A percentile compares a stretch with the other conserved stretches of the same genome.
Evolutionary conservation across 2,888 invertebrate genomes (phyloP).

Genomic region (Myopa tessellatipennis): DNA sequence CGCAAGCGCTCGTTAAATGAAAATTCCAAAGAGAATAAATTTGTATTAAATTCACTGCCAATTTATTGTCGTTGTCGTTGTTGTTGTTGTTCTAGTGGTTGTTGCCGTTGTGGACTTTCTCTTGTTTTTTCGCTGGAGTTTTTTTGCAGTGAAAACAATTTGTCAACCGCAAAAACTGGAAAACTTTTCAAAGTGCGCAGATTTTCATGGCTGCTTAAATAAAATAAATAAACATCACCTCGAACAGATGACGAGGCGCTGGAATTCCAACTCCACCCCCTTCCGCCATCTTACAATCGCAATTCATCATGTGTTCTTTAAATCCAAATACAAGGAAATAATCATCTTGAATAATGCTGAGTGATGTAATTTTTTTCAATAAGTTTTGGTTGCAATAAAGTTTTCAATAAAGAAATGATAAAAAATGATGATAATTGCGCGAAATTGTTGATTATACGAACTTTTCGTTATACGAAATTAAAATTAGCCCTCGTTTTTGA

Average conservation of each 20-base stretch:
- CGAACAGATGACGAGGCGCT: too few species aligned
- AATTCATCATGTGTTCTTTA: too few species aligned
- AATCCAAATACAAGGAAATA: too few species aligned
- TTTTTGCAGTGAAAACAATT: constrained; percentile 31
- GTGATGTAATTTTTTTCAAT: too few species aligned
- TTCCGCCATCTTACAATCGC: too few species aligned
- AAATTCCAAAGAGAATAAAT: constrained; percentile 28
- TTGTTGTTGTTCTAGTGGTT: not conserved
- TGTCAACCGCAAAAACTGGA: constrained; percentile 34
- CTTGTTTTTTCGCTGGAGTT: not conserved
- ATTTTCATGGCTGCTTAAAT: constrained; percentile 35
- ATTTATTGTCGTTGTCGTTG: not conserved
- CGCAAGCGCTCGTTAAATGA: not conserved
- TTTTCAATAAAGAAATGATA: too few species aligned
- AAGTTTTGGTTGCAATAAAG: too few species aligned
- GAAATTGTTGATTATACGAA: not conserved
- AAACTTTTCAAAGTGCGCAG: not conserved
- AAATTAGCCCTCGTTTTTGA: not conserved
- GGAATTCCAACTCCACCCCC: too few species aligned
- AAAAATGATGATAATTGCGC: not conserved
- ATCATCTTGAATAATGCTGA: too few species aligned
- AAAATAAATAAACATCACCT: not conserved
- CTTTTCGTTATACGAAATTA: not conserved
- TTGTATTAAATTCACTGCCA: constrained; percentile 29
- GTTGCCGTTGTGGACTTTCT: not conserved